Conservation (phyloP, 1,140 invertebrate genomes). For the Drosophila hydei region DNA sequence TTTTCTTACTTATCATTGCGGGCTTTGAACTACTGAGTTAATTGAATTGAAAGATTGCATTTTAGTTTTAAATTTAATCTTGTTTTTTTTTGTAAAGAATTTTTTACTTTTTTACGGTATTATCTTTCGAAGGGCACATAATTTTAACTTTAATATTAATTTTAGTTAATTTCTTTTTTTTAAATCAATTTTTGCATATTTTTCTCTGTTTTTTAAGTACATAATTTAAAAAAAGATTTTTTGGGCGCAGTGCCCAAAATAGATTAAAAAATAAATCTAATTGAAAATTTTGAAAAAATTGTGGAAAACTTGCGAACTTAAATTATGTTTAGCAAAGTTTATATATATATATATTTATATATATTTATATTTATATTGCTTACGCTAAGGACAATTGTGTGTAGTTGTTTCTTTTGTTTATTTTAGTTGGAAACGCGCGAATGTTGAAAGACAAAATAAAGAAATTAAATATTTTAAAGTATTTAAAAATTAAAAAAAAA, state of each 20-base stretch:
- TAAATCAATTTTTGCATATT: conserved; percentile 25
- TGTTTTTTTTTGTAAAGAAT: conserved; percentile 29
- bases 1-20: conserved; percentile 14
- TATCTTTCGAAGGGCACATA: conserved; percentile 32
- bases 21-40: conserved; percentile 32
- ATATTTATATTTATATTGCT: conserved; percentile 8
- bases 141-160: no score
- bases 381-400: conserved; percentile 28
- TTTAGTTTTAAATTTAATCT: conserved; percentile 4
- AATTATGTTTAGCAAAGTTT: neutral
- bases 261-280: neutral
- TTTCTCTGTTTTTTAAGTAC: conserved; percentile 32
- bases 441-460: conserved; percentile 34
- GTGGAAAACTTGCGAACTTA: neutral
- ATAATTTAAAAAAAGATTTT: conserved; percentile 30
- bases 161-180: neutral
- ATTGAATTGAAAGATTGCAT: conserved; percentile 31
- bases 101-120: conserved; percentile 24
- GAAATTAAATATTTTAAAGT: conserved; percentile 5
- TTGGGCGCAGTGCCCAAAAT: conserved; percentile 11
- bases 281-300: neutral
- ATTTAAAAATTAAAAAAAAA: neutral
- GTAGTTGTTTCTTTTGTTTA: neutral
- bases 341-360: neutral
- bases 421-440: conserved; percentile 36